phyloP scores from a whole-genome alignment of 2,888 invertebrate genomes.

The Epirrhoe tristata region DNA sequence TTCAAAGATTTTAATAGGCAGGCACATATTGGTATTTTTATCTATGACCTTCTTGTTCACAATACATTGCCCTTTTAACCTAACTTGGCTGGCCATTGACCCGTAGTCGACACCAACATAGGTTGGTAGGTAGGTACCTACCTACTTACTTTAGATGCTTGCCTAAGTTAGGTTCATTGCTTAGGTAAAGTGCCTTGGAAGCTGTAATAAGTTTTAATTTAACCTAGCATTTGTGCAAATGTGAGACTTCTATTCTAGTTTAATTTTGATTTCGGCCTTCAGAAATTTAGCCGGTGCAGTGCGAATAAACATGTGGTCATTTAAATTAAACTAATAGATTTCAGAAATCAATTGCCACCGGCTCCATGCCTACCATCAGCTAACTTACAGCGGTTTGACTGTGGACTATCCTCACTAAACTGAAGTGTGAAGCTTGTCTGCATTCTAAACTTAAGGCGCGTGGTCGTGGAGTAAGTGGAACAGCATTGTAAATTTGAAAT shows the following conservation, averaged over 20 bases:
- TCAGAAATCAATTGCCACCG: background rate
- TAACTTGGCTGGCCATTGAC: background rate
- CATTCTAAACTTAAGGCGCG: background rate
- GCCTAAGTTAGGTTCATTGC: no score
- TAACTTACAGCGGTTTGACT: background rate
- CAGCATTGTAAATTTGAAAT: conserved; percentile 19
- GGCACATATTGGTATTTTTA: background rate
- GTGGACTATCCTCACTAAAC: background rate
- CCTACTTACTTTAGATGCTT: background rate
- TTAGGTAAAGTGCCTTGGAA: background rate
- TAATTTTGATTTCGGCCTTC: no score
- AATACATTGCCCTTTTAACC: background rate
- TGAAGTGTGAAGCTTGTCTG: background rate
- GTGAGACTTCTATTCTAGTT: no score
- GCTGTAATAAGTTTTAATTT: no score
- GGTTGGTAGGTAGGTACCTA: background rate
- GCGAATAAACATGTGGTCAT: conserved; percentile 1
- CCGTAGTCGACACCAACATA: background rate
- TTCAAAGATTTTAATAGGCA: no score
- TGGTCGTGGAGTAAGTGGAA: background rate
- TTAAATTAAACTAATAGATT: background rate
- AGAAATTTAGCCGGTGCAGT: background rate
- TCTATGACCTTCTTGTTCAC: background rate
- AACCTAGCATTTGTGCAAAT: no score
- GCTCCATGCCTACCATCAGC: background rate